Evolutionary conservation across 2,888 invertebrate genomes (phyloP).

Genomic region (Drepana falcataria): DNA sequence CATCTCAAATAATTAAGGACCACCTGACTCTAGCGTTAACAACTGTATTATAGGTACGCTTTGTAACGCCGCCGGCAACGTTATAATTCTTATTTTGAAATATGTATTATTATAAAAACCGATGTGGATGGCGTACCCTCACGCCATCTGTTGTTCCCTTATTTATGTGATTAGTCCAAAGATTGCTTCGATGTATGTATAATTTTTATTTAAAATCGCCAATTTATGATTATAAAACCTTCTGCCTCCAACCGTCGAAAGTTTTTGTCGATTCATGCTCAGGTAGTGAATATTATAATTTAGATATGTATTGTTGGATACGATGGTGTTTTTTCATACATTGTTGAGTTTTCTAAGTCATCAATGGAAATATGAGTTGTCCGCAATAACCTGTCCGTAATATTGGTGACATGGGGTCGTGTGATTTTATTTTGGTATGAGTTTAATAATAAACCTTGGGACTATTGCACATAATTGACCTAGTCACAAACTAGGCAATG

Average conservation of each 20-base stretch:
- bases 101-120: slow-evolving; percentile 54
- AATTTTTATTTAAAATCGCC: slow-evolving; percentile 66
- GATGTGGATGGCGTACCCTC: slow-evolving; percentile 44
- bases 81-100: slow-evolving; percentile 59
- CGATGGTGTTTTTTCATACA: neutral
- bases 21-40: slow-evolving; percentile 56
- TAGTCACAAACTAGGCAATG: no score
- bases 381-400: no score
- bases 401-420: no score
- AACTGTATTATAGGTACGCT: slow-evolving; percentile 50
- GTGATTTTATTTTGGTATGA: no score
- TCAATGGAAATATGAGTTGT: neutral
- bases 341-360: neutral
- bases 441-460: no score
- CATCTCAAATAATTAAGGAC: slow-evolving; percentile 69
- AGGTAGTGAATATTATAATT: slow-evolving; percentile 1
- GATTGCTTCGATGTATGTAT: slow-evolving; percentile 47
- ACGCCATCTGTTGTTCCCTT: slow-evolving; percentile 65
- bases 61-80: slow-evolving; percentile 57
- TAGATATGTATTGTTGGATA: neutral
- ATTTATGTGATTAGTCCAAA: slow-evolving; percentile 70
- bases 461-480: no score
- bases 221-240: slow-evolving; percentile 62
- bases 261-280: slow-evolving; percentile 24
- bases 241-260: slow-evolving; percentile 22